Conservation (phyloP, 1,140 invertebrate species). For the Euglossa dilemma region DNA sequence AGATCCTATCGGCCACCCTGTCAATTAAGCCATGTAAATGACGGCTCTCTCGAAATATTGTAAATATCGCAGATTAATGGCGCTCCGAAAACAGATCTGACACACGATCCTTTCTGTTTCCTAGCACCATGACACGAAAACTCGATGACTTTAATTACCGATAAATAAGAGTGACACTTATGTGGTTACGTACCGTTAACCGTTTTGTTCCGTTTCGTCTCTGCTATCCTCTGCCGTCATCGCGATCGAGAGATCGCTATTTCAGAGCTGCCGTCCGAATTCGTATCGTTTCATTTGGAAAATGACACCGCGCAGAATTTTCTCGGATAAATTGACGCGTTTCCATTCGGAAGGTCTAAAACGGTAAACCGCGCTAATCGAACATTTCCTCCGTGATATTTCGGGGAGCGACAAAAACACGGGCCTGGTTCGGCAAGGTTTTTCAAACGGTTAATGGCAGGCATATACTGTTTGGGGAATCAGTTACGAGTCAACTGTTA, state of each 20-base stretch:
- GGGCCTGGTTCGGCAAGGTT: neutral
- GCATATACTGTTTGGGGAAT: neutral
- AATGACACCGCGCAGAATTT: too few relatives aligned
- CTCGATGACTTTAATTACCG: slow-evolving; percentile 16
- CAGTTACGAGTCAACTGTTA: neutral
- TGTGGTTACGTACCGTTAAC: slow-evolving; percentile 2
- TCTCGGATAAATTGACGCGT: too few relatives aligned
- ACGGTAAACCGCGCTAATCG: neutral
- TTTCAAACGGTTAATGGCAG: neutral
- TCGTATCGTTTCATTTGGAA: too few relatives aligned
- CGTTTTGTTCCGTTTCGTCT: neutral
- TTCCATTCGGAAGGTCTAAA: too few relatives aligned
- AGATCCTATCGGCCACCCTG: slow-evolving; percentile 34
- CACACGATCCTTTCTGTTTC: neutral
- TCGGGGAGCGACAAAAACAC: neutral
- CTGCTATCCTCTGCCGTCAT: neutral
- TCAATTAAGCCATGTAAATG: slow-evolving; percentile 51
- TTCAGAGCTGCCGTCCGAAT: too few relatives aligned
- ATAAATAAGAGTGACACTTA: slow-evolving; percentile 39
- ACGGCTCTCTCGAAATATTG: slow-evolving; percentile 27
- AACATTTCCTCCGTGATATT: neutral
- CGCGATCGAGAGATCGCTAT: too few relatives aligned
- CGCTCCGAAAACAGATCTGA: neutral
- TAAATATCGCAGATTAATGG: slow-evolving; percentile 16
- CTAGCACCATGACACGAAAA: neutral